A percentile compares a stretch with the other conserved stretches of the same genome.
These are phyloP conservation scores for Eilema sororculum DNA, from an alignment of 2,888 invertebrate genomes.

Conservation along the genomic window DNA sequence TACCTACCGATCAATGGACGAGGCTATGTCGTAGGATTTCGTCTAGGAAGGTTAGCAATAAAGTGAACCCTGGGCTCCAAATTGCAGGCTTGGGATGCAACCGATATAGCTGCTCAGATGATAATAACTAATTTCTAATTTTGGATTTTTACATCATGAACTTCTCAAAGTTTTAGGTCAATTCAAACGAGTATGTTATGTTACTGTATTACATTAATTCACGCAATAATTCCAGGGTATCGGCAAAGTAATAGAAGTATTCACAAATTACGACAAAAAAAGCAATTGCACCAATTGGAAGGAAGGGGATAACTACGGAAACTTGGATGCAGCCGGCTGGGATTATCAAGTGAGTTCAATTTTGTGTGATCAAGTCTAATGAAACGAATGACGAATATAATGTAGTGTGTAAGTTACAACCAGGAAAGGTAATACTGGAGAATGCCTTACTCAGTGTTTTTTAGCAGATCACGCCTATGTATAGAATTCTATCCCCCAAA, in stretches of 20 bases:
- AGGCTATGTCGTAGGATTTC: neutral
- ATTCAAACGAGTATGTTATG: too few relatives aligned
- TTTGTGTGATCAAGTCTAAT: too few relatives aligned
- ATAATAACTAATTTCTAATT: too few relatives aligned
- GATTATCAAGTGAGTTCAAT: conserved; percentile 89
- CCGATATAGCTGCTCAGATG: neutral
- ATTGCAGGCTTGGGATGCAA: neutral
- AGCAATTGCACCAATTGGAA: conserved; percentile 89
- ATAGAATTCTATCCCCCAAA: too few relatives aligned
- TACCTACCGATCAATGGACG: neutral
- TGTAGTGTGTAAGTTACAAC: too few relatives aligned
- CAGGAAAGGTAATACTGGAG: too few relatives aligned
- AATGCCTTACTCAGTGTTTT: too few relatives aligned
- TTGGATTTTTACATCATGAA: too few relatives aligned
- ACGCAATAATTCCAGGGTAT: conserved; percentile 83
- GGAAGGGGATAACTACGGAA: conserved; percentile 83
- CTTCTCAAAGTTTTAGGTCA: too few relatives aligned
- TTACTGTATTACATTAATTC: neutral
- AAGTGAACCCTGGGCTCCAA: too few relatives aligned
- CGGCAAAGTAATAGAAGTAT: conserved; percentile 90
- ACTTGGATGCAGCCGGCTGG: conserved; percentile 92
- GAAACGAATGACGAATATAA: too few relatives aligned
- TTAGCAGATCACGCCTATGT: too few relatives aligned
- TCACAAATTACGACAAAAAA: conserved; percentile 93
- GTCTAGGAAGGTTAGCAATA: neutral